Conservation (phyloP, 2,113 vertebrate genomes). For the Mesitornis unicolor region DNA sequence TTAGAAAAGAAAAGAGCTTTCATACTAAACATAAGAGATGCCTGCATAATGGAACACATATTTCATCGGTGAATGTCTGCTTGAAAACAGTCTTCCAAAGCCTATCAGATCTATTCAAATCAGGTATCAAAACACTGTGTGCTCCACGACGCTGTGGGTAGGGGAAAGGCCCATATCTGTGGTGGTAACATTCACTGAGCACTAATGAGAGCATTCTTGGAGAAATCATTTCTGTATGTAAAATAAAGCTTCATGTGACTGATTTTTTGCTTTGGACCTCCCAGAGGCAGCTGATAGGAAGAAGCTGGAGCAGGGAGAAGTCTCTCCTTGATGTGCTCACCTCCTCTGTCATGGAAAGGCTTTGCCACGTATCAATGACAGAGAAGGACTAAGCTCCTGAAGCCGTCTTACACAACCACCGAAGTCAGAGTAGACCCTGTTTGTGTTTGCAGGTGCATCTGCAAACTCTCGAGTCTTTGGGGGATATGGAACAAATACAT, state of each 20-base stretch:
- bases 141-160: not conserved
- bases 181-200: not conserved
- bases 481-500: not conserved
- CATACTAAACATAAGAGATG: not conserved
- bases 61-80: not conserved
- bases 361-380: not conserved
- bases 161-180: not conserved
- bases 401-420: not conserved
- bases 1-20: not conserved
- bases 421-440: not conserved
- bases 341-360: not conserved
- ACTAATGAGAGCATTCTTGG: accelerated
- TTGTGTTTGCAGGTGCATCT: not conserved
- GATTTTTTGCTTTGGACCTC: not conserved
- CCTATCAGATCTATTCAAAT: not conserved
- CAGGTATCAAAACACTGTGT: not conserved
- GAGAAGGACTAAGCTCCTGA: not conserved
- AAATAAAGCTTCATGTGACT: not conserved
- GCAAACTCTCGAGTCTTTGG: not conserved
- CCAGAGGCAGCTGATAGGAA: not conserved
- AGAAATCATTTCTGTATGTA: not conserved
- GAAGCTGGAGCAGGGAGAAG: not conserved
- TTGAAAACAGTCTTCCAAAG: not conserved
- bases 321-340: not conserved
- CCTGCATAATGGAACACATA: not conserved